Percentiles rank a stretch among this genome's conserved stretches.
phyloP scores from a whole-genome alignment of 2,113 vertebrate genomes.

The Paracanthobrama guichenoti region DNA sequence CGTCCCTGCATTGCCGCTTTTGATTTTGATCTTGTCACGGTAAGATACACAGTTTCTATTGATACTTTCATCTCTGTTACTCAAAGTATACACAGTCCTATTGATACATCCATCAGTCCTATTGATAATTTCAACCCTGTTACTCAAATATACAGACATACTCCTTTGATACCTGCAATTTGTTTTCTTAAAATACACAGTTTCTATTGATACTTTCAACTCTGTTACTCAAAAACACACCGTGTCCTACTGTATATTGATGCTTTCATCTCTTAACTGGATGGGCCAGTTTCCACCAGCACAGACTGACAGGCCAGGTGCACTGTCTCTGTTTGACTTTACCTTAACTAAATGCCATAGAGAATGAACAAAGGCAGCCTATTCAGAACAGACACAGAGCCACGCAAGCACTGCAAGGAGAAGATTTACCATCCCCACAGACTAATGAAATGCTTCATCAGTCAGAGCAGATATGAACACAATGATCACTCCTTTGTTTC shows the following conservation, averaged over 20 bases:
- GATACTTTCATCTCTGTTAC: no score
- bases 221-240: neutral
- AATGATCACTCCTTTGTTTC: conserved; percentile 46
- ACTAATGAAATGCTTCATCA: conserved; percentile 39
- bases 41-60: neutral
- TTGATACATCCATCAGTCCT: no score
- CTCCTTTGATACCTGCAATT: neutral
- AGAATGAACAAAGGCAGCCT: conserved; percentile 35
- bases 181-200: neutral
- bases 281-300: conserved; percentile 37
- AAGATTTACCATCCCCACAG: conserved; percentile 9
- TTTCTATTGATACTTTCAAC: neutral
- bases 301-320: conserved; percentile 39
- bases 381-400: conserved; percentile 22
- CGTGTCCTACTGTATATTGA: no score
- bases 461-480: conserved; percentile 37
- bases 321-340: conserved; percentile 11
- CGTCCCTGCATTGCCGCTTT: conserved; percentile 18
- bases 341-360: conserved; percentile 13
- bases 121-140: neutral
- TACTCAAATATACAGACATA: neutral
- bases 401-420: neutral
- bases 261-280: conserved; percentile 9
- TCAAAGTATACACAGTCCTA: no score
- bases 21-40: neutral